A percentile compares a stretch with the other conserved stretches of the same genome.
Conservation (phyloP, 2,797 vertebrate species). For the Nothura maculosa region DNA sequence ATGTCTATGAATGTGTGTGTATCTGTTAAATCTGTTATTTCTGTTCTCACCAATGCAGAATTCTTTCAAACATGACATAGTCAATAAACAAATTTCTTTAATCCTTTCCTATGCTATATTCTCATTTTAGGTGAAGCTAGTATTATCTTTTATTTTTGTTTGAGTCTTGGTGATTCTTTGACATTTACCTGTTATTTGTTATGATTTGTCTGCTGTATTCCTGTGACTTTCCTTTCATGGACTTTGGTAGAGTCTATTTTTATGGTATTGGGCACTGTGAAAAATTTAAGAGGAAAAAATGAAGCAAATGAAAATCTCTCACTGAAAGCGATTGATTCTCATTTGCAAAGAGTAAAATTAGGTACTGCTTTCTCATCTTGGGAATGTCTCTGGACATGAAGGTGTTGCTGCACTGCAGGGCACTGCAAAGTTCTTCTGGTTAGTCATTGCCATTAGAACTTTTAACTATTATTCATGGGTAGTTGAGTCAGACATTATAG, state of each 20-base stretch:
- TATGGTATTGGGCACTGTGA: accelerated
- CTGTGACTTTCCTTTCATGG: neutral
- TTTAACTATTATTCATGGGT: neutral
- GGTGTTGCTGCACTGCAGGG: neutral
- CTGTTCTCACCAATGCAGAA: neutral
- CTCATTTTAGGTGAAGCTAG: neutral
- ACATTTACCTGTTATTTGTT: neutral
- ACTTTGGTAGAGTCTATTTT: accelerated
- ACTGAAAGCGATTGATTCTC: neutral
- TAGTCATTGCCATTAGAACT: neutral
- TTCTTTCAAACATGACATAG: neutral
- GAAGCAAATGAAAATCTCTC: accelerated
- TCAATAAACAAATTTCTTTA: neutral
- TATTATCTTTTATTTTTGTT: neutral
- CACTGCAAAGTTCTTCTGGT: neutral
- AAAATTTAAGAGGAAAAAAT: neutral
- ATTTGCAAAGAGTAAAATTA: neutral
- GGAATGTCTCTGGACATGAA: accelerated
- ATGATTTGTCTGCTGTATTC: neutral
- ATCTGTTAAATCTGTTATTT: neutral
- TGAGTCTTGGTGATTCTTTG: neutral
- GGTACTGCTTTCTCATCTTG: neutral
- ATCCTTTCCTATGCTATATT: neutral
- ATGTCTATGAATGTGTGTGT: neutral
- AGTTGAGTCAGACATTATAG: neutral